Conservation (phyloP, 1,140 invertebrate species). For the Holcopasites calliopsidis region DNA sequence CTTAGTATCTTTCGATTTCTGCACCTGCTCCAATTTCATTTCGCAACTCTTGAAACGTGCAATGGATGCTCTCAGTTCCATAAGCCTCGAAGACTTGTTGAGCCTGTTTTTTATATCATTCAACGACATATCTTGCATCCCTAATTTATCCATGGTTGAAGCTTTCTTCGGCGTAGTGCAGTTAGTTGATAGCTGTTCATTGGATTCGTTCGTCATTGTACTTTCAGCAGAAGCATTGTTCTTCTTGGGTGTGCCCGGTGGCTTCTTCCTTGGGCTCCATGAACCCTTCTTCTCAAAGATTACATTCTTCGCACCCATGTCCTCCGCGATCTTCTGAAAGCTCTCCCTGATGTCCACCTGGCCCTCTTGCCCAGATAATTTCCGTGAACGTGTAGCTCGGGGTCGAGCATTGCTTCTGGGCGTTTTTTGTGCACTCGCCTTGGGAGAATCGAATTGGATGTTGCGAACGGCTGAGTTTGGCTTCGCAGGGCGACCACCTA, state of each 20-base stretch:
- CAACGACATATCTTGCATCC: conserved; percentile 81
- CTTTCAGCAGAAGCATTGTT: not conserved
- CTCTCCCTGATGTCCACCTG: conserved; percentile 74
- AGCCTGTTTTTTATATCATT: conserved; percentile 85
- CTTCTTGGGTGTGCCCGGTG: conserved; percentile 59
- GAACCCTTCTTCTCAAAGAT: conserved; percentile 74
- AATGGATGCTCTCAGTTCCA: conserved; percentile 84
- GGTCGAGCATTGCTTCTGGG: conserved; percentile 38
- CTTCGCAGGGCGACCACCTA: conserved; percentile 31
- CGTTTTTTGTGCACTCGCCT: conserved; percentile 48
- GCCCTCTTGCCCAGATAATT: conserved; percentile 59
- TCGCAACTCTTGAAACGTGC: conserved; percentile 80
- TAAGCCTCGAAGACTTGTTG: conserved; percentile 82
- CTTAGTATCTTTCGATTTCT: conserved; percentile 67
- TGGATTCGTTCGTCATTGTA: not conserved
- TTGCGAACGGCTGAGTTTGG: conserved; percentile 65
- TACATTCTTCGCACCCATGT: conserved; percentile 65
- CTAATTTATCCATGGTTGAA: conserved; percentile 75
- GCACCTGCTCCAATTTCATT: conserved; percentile 78
- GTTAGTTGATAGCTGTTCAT: conserved; percentile 38
- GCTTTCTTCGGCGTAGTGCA: conserved; percentile 71
- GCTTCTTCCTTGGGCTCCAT: conserved; percentile 73
- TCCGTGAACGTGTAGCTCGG: conserved; percentile 46
- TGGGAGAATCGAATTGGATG: conserved; percentile 71
- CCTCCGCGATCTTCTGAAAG: conserved; percentile 69